Evolutionary conservation across 1,140 invertebrate species (phyloP), one percentile per base, ranked within the genome.

Genomic region (Aethina tumida): DNA sequence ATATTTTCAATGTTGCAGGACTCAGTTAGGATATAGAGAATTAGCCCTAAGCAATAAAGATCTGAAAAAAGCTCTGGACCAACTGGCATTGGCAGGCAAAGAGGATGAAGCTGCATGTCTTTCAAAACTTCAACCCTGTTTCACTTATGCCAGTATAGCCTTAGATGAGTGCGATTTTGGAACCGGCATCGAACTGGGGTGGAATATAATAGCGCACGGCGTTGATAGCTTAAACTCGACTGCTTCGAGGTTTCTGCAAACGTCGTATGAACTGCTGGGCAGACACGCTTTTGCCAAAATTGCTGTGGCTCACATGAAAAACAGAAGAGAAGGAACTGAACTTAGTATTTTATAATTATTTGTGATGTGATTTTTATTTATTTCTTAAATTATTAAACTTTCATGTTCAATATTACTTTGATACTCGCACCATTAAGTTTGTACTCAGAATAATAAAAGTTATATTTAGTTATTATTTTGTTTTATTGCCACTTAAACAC

Each of bases 131-230:
- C 80, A 91, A 47, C 79, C 83, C 47, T 62, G 90, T 5, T 73
- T 90, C 16, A 86, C 80, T 21, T 75, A 75, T 49, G 77, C 86
- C 5, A 86, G 77, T 53, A 92, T 92, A 61, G 89, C 91, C 2
- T 81, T 84, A 43, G 92, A 96, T 60, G 92, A 96, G 62, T 90
- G 85, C 59, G 92, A 96, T 62, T 94, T 92, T 67, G 92, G 91
- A 1, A 90, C 85, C 31, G 83, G 86, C 4, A 55, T 96, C 2
- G 91, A 97, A 64, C 64, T 92, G 16, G 91, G 87, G 0, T 74
- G 91, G 20, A 78, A 91, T 63, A 59, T 95, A 10, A 89, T 96
- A 55, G 77, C 71, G 40, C 84, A 74, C 52, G 88, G 86, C 1
- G 60, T 75, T 35, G 58, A 71, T 32, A 63, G 71, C 35, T 67